Evolutionary conservation across 2,888 invertebrate genomes (phyloP), one percentile per base, ranked within the genome.

Genomic region (Chaetogeoica ovagalla): DNA sequence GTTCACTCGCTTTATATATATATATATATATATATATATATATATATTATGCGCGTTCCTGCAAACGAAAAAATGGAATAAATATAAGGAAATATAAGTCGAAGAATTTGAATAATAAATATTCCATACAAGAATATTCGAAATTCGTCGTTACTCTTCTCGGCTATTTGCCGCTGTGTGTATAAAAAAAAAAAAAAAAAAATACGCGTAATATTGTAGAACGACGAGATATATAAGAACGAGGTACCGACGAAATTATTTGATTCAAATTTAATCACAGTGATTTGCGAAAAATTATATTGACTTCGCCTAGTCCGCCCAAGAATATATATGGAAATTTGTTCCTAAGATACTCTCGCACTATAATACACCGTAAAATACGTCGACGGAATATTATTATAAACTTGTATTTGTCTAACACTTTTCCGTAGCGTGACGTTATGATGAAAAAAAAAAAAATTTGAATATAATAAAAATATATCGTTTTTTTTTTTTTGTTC

Each of bases 261-360:
- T 4, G 30, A 4, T n/a, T n/a, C 21, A 55, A 63, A 70, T n/a
- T n/a, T 62, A 70, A 70, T 70, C 70, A 30, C 17, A 30, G 21
- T 7, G 7, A 55, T 59, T 52, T 39, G 39, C 17, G 17, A 43
- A 59, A 59, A 76, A 55, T 37, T 30, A 63, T 21, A 23, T 9
- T 23, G 52, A 2, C 11, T 62, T 62, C 19, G 7, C 39, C 39
- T 70, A 79, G 63, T 79, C 70, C 69, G 11, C 2, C 23, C 13
- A 7, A 60, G 23, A 30, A 66, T 57, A 30, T 30, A 30, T 30
- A 30, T 30, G 30, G 30, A 30, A 30, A 30, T 30, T 4, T 2
- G 30, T 30, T 30, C 4, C 30, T 30, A 2, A 66, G 19, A n/a
- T 66, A 43, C 6, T 21, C 11, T 3, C 57, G 19, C 23, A n/a